Percentiles rank a stretch among this genome's conserved stretches.
Conservation (phyloP, 2,113 vertebrate species). For the Aythya baeri region DNA sequence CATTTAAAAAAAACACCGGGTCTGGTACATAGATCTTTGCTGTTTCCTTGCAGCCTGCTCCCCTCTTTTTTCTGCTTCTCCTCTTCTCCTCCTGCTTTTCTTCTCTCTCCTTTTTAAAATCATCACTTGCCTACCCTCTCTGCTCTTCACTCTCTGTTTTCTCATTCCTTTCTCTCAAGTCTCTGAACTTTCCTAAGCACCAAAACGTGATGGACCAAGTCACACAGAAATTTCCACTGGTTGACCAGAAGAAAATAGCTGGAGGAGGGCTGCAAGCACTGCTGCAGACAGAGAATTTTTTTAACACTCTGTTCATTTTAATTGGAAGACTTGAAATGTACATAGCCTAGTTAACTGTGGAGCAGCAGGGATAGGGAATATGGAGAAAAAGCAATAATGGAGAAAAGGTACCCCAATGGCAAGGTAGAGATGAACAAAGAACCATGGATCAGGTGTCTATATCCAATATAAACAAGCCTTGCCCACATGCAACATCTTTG, state of each 20-base stretch:
- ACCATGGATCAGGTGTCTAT: fast-evolving
- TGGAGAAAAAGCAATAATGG: not conserved
- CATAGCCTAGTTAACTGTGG: not conserved
- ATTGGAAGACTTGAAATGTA: not conserved
- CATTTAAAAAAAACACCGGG: not conserved
- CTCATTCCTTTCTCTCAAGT: not conserved
- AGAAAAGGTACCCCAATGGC: not conserved
- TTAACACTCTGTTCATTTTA: not conserved
- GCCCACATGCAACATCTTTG: fast-evolving
- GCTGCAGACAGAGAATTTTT: not conserved
- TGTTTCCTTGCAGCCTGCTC: not conserved
- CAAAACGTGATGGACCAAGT: not conserved
- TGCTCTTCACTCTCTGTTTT: not conserved
- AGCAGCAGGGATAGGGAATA: not conserved
- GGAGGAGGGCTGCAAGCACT: not conserved
- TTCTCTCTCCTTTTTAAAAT: not conserved
- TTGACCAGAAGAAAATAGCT: not conserved
- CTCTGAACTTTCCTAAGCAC: not conserved
- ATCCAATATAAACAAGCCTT: not conserved
- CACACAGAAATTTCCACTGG: not conserved
- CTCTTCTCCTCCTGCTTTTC: not conserved
- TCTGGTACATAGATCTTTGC: not conserved
- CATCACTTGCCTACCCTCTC: not conserved
- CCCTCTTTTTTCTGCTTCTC: not conserved
- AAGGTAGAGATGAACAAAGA: not conserved